Conservation (phyloP, 2,113 vertebrate species). For the Ptilonorhynchus violaceus region DNA sequence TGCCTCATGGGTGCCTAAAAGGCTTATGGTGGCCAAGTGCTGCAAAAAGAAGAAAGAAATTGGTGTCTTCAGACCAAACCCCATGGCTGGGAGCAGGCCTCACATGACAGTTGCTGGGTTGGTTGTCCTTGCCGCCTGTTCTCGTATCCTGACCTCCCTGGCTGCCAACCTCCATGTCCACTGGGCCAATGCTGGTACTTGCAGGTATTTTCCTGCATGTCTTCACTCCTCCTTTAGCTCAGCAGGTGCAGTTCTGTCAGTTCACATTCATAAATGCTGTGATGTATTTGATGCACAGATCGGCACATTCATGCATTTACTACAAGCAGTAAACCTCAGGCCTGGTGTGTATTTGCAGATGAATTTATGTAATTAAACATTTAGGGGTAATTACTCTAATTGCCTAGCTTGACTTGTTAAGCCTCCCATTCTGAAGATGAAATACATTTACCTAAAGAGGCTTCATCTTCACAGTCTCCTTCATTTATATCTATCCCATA, state of each 20-base stretch:
- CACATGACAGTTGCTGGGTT: not conserved
- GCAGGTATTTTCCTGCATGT: not conserved
- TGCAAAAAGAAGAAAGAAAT: not conserved
- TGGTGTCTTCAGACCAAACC: not conserved
- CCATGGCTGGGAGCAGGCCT: not conserved
- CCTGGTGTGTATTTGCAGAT: not conserved
- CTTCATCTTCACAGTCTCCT: not conserved
- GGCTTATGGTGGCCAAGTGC: not conserved
- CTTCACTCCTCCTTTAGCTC: not conserved
- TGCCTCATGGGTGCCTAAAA: not conserved
- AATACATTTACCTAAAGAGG: not conserved
- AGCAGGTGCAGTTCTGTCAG: not conserved
- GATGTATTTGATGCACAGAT: not conserved
- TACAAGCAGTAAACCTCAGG: not conserved
- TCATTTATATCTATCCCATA: not conserved
- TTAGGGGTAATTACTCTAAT: constrained; percentile 11
- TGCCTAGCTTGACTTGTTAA: not conserved
- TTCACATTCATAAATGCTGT: not conserved
- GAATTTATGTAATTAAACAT: not conserved
- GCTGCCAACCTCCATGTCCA: not conserved
- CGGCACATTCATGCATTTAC: not conserved
- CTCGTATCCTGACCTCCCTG: not conserved
- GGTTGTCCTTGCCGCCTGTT: not conserved
- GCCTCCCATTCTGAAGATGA: not conserved
- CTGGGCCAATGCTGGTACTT: not conserved